Evolutionary conservation across 64 coral and sea anemone species (phyloP), one percentile per base, ranked within the genome.

Genomic region (Stichodactyla helianthus): DNA sequence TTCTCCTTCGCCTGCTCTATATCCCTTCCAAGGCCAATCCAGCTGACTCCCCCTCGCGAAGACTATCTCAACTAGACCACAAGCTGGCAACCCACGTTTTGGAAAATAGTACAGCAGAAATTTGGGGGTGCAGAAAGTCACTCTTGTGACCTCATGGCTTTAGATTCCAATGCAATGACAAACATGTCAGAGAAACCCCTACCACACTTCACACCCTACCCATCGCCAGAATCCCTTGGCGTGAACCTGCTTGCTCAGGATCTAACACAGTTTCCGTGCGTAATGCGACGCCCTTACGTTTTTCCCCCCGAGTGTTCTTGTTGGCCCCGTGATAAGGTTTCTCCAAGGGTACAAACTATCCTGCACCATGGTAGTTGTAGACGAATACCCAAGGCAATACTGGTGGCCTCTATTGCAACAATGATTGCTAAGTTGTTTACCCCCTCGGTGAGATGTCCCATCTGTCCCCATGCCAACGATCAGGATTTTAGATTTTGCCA

Each of bases 401-500:
- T 91, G 89, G 84, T 91, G 89, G 89, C 74, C 89, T 22, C n/a
- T 91, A 16, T 17, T 91, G 52, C 23, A 61, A n/a, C 16, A 74
- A 74, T 7, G 68, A 57, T 57, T 57, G 55, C 55, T 6, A 57
- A 77, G 17, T 77, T 77, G 35, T 77, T 77, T 50, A 26, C 71
- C 63, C 63, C 63, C 63, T 67, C n/a, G n/a, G 63, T 67, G 12
- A 67, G 63, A 67, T 67, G 63, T n/a, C 63, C 63, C 63, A n/a
- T 67, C 12, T 67, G 63, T 67, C n/a, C n/a, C 63, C 63, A 67
- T n/a, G n/a, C n/a, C n/a, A n/a, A n/a, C n/a, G n/a, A n/a, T n/a
- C n/a, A n/a, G n/a, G n/a, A n/a, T n/a, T n/a, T n/a, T n/a, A n/a
- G n/a, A n/a, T n/a, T n/a, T n/a, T n/a, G n/a, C n/a, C n/a, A n/a